Percentiles rank a stretch among this genome's conserved stretches.
These are phyloP conservation scores for Leptopilina clavipes DNA, from an alignment of 1,140 invertebrate species.

Conservation along the genomic window DNA sequence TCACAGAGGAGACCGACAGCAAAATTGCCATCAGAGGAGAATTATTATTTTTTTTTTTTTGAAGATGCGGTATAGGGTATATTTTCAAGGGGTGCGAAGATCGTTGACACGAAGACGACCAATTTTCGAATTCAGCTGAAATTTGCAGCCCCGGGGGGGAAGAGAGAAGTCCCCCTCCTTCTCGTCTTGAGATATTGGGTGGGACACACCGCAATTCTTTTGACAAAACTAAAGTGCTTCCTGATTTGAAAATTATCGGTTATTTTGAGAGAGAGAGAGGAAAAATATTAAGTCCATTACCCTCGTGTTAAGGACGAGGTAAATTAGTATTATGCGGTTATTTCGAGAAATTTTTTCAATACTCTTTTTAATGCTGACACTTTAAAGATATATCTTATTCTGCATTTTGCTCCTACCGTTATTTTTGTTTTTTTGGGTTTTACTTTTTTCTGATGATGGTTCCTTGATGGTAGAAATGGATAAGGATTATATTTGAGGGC, in stretches of 20 bases:
- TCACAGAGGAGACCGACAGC: slow-evolving; percentile 15
- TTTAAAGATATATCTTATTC: too few relatives aligned
- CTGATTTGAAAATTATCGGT: slow-evolving; percentile 27
- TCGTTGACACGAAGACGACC: slow-evolving; percentile 30
- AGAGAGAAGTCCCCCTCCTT: too few relatives aligned
- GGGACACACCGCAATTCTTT: background rate
- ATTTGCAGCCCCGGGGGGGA: background rate
- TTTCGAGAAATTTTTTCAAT: background rate
- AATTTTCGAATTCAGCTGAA: slow-evolving; percentile 20
- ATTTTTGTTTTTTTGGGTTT: too few relatives aligned
- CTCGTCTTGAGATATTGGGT: too few relatives aligned
- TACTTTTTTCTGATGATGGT: too few relatives aligned
- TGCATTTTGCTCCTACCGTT: too few relatives aligned
- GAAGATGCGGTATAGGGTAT: too few relatives aligned
- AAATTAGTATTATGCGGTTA: background rate
- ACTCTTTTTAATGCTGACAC: too few relatives aligned
- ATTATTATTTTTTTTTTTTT: too few relatives aligned
- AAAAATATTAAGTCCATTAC: background rate
- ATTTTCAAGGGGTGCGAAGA: slow-evolving; percentile 11
- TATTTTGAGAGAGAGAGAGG: background rate
- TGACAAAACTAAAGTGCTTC: slow-evolving; percentile 8
- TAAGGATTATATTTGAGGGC: too few relatives aligned
- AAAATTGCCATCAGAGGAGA: background rate
- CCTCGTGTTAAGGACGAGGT: background rate
- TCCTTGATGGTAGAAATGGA: too few relatives aligned